These are phyloP conservation scores for Eristalis arbustorum DNA, from an alignment of 2,888 invertebrate species.

Conservation along the genomic window DNA sequence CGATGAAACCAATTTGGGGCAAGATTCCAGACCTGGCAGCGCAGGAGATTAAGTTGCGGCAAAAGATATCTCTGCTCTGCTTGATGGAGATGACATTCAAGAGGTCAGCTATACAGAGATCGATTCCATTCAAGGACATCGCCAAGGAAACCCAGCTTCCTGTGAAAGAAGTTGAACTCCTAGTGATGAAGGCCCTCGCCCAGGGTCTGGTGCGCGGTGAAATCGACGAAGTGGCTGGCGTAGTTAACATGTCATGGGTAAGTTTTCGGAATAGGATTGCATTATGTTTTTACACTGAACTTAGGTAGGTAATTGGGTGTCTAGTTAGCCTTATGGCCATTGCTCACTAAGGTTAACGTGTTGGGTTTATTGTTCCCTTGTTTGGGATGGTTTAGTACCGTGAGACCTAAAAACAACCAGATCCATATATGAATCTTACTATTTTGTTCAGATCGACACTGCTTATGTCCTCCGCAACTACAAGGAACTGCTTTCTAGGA, in stretches of 20 bases:
- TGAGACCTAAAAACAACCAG: too few species aligned
- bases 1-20: conserved; percentile 87
- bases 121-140: conserved; percentile 94
- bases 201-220: conserved; percentile 96
- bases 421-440: too few species aligned
- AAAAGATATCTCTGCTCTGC: conserved; percentile 95
- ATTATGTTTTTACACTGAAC: too few species aligned
- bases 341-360: too few species aligned
- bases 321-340: too few species aligned
- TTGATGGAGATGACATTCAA: conserved; percentile 99
- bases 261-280: conserved; percentile 22
- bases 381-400: too few species aligned
- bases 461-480: too few species aligned
- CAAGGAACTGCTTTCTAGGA: too few species aligned
- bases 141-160: conserved; percentile 92
- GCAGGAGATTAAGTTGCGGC: conserved; percentile 89
- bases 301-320: too few species aligned
- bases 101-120: conserved; percentile 92
- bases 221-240: conserved; percentile 92
- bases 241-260: conserved; percentile 87
- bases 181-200: conserved; percentile 98
- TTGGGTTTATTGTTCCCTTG: too few species aligned
- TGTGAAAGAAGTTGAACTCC: conserved; percentile 92
- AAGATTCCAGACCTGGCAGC: conserved; percentile 91
- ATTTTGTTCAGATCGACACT: too few species aligned